Percentiles rank a stretch among this genome's conserved stretches.
These are phyloP conservation scores for Oriolus oriolus DNA, from an alignment of 2,113 vertebrate species.

Conservation along the genomic window DNA sequence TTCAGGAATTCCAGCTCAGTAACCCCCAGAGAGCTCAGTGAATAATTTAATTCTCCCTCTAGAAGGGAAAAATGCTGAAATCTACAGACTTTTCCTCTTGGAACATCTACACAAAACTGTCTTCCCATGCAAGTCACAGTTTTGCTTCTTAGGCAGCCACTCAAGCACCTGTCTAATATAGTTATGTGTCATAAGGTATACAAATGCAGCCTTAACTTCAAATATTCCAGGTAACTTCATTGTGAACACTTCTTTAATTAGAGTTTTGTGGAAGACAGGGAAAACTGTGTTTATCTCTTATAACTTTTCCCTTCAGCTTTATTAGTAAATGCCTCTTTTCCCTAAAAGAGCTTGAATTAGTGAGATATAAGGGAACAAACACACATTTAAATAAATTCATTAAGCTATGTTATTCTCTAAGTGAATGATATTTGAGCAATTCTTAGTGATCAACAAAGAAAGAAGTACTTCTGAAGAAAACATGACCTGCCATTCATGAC, in stretches of 20 bases:
- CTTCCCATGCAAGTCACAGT: neutral
- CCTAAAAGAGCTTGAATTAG: neutral
- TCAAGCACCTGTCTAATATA: neutral
- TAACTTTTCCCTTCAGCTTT: neutral
- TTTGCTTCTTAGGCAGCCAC: neutral
- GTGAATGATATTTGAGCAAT: neutral
- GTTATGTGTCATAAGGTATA: neutral
- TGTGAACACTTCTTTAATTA: neutral
- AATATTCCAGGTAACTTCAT: neutral
- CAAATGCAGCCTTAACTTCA: neutral
- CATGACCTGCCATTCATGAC: neutral
- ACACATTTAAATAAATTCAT: neutral
- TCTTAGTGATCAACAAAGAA: neutral
- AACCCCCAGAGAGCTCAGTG: neutral
- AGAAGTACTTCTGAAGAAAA: neutral
- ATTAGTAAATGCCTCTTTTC: neutral
- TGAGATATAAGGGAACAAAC: neutral
- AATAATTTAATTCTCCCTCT: conserved; percentile 25
- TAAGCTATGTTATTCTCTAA: neutral
- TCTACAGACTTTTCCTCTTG: neutral
- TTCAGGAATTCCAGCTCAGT: neutral
- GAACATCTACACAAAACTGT: neutral
- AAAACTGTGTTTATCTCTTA: neutral
- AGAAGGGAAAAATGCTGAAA: conserved; percentile 22
- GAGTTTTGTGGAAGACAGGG: neutral